Conservation (phyloP, 30 jellyfish, hydroid and myxozoan genomes). For the Hydra vulgaris region DNA sequence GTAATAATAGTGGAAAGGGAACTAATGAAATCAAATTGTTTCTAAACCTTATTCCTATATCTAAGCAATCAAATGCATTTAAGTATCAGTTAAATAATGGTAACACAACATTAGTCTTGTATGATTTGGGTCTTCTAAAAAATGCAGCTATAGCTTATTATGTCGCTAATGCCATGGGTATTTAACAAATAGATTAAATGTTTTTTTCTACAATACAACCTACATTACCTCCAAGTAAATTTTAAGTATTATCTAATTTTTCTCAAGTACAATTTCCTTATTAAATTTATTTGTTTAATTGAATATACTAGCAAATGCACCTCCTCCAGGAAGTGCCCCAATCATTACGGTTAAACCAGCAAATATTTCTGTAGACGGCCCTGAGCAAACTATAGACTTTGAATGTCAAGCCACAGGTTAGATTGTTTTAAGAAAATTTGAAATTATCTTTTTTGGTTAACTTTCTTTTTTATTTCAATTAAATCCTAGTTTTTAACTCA, state of each 20-base stretch:
- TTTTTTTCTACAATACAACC: slow-evolving; percentile 16
- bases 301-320: slow-evolving; percentile 32
- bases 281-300: too few species aligned
- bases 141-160: slow-evolving; percentile 3
- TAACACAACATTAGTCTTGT: background rate
- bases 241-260: too few species aligned
- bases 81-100: slow-evolving; percentile 1
- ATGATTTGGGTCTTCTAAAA: slow-evolving; percentile 2
- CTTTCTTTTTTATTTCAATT: too few species aligned
- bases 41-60: slow-evolving; percentile 1
- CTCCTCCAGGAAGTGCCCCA: slow-evolving; percentile 15
- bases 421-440: background rate
- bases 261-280: too few species aligned
- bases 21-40: slow-evolving; percentile 19
- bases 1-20: slow-evolving; percentile 30
- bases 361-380: slow-evolving; percentile 28
- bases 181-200: background rate
- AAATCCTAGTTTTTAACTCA: too few species aligned
- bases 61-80: background rate
- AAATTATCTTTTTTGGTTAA: background rate
- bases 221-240: slow-evolving; percentile 46
- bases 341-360: slow-evolving; percentile 2
- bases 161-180: slow-evolving; percentile 16
- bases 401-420: slow-evolving; percentile 24
- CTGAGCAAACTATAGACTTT: slow-evolving; percentile 22